Evolutionary conservation across 2,113 vertebrate species (phyloP), one percentile per base, ranked within the genome.

Genomic region (Ochotona curzoniae): DNA sequence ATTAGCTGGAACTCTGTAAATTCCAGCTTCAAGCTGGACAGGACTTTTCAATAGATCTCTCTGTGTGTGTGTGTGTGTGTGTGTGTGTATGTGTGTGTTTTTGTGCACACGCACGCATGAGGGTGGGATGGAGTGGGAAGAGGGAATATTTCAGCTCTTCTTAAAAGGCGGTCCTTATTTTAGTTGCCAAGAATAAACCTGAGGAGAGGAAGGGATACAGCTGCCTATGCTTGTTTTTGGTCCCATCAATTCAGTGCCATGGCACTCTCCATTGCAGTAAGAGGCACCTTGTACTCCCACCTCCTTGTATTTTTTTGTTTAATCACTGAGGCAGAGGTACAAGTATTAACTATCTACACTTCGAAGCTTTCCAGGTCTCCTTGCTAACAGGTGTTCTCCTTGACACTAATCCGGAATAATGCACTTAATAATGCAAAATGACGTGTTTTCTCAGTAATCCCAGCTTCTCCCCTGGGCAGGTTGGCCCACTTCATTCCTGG

Each of bases 161-260:
- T 81, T 89, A 73, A 84, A 86, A 96, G 26, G 8, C 49, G 79
- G 20, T 47, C 60, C 38, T 92, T 38, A 66, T 82, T 88, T 85
- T 93, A 87, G 78, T 83, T 78, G 69, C 38, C 44, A 85, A 60
- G 47, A 86, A 90, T 81, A 66, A 80, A 80, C 30, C 84, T 76
- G 86, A 54, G 75, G 54, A 82, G 32, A 44, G 47, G 38, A 64
- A 32, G 78, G 61, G n/a, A 93, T 81, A 32, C 61, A 76, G 86
- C 78, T 85, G 5, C 13, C 57, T 57, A 49, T 51, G 63, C 57
- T 93, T 89, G 70, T 69, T 95, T 95, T 90, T 79, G 1, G 88
- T 60, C 11, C 38, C 32, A 60, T 54, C 10, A 0, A n/a, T 51
- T 83, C 83, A 81, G 57, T 80, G 14, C 25, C 23, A 74, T 64